Evolutionary conservation across 2,113 vertebrate genomes (phyloP).

Genomic region (Phalacrocorax pelagicus): DNA sequence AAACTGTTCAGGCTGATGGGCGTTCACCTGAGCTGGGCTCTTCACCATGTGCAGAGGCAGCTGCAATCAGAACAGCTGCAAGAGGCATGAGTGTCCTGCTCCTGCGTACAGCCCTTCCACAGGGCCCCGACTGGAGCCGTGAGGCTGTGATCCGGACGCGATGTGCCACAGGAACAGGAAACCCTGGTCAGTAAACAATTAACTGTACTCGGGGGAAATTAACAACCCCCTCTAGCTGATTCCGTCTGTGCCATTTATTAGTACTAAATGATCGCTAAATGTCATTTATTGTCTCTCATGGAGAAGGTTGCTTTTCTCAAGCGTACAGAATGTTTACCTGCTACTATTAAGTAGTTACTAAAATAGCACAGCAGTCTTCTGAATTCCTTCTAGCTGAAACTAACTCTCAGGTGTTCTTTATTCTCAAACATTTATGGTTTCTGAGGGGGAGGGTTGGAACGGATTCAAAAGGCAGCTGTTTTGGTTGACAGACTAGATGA

Average conservation of each 20-base stretch:
- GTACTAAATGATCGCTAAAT: background rate
- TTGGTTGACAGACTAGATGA: background rate
- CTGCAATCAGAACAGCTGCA: background rate
- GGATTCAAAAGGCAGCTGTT: background rate
- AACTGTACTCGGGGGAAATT: background rate
- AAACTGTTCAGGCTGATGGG: background rate
- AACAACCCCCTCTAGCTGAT: background rate
- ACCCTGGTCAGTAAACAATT: background rate
- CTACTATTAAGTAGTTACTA: background rate
- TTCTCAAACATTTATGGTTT: background rate
- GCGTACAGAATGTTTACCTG: background rate
- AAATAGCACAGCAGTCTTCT: background rate
- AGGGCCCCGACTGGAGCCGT: background rate
- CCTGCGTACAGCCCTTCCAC: background rate
- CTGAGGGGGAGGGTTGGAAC: no score
- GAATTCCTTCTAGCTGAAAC: background rate
- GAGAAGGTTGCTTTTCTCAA: background rate
- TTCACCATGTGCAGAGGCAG: background rate
- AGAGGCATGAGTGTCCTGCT: rapidly evolving
- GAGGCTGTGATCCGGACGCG: background rate
- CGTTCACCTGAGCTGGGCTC: background rate
- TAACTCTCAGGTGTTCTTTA: background rate
- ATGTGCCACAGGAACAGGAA: no score
- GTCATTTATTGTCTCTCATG: background rate
- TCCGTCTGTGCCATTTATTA: background rate